Percentiles rank a stretch among this genome's conserved stretches.
Conservation (phyloP, 2,888 invertebrate genomes). For the Limnephilus lunatus region DNA sequence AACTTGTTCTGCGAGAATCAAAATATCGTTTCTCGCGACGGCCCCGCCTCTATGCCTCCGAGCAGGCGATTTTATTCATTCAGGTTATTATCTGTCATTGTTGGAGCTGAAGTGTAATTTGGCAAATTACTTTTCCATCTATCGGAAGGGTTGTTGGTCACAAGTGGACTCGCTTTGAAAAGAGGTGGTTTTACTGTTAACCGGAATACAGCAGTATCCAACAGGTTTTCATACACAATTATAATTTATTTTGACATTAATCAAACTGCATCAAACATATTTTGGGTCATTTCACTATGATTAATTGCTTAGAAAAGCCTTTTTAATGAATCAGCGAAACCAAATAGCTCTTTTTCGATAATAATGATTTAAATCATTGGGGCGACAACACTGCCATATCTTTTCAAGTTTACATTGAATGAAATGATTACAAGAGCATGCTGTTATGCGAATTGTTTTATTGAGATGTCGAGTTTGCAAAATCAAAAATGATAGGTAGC, state of each 20-base stretch:
- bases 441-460: background rate
- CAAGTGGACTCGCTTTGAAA: conserved; percentile 6
- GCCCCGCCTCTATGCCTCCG: conserved; percentile 23
- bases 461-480: background rate
- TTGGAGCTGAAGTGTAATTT: conserved; percentile 4
- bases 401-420: too few species aligned
- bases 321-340: too few species aligned
- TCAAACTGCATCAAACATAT: background rate
- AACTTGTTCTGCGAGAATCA: conserved; percentile 63
- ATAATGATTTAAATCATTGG: too few species aligned
- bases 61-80: background rate
- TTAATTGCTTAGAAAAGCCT: too few species aligned
- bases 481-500: background rate
- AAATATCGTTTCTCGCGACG: conserved; percentile 61
- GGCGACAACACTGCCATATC: too few species aligned
- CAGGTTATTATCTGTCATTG: conserved; percentile 6
- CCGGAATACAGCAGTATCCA: background rate
- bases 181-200: background rate
- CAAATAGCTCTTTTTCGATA: too few species aligned
- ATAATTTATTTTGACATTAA: background rate
- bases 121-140: conserved; percentile 5
- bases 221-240: background rate
- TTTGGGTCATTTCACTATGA: background rate
- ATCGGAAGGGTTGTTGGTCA: conserved; percentile 12
- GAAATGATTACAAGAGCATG: too few species aligned